These are phyloP conservation scores for Schrankia costaestrigalis DNA, from an alignment of 2,888 invertebrate species.

Conservation along the genomic window DNA sequence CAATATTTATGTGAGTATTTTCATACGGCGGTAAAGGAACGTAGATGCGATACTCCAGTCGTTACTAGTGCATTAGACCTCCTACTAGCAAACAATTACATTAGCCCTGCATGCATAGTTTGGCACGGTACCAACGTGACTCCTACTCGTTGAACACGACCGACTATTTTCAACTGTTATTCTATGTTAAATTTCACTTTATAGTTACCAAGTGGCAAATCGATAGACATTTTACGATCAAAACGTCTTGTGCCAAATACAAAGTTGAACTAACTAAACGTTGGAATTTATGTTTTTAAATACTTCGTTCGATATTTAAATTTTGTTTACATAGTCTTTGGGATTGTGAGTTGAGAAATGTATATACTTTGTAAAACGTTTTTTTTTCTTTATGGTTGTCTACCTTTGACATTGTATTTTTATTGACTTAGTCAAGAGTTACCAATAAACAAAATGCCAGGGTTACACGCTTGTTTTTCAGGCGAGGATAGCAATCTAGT, in stretches of 20 bases:
- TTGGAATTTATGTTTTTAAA: constrained; percentile 11
- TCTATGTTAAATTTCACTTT: constrained; percentile 58
- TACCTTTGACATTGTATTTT: too few species aligned
- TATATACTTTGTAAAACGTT: too few species aligned
- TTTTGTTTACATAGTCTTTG: constrained; percentile 3
- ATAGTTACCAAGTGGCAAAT: constrained; percentile 50
- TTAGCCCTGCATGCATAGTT: constrained; percentile 60
- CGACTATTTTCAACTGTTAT: constrained; percentile 64
- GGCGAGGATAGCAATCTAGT: too few species aligned
- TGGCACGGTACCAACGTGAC: constrained; percentile 67
- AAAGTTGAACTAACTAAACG: constrained; percentile 29
- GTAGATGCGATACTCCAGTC: constrained; percentile 42
- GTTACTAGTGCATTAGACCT: constrained; percentile 59
- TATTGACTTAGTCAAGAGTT: too few species aligned
- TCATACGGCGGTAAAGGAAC: constrained; percentile 28
- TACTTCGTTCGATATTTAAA: background rate
- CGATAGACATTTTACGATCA: constrained; percentile 37
- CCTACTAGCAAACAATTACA: constrained; percentile 61
- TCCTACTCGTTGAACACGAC: constrained; percentile 57
- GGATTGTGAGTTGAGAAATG: too few species aligned
- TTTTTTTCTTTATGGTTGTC: too few species aligned
- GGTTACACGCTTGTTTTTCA: too few species aligned
- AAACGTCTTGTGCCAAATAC: too few species aligned
- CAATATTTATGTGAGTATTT: constrained; percentile 32
- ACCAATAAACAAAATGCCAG: too few species aligned